These are phyloP conservation scores for Rostratula benghalensis DNA, from an alignment of 2,113 vertebrate species.

Conservation along the genomic window DNA sequence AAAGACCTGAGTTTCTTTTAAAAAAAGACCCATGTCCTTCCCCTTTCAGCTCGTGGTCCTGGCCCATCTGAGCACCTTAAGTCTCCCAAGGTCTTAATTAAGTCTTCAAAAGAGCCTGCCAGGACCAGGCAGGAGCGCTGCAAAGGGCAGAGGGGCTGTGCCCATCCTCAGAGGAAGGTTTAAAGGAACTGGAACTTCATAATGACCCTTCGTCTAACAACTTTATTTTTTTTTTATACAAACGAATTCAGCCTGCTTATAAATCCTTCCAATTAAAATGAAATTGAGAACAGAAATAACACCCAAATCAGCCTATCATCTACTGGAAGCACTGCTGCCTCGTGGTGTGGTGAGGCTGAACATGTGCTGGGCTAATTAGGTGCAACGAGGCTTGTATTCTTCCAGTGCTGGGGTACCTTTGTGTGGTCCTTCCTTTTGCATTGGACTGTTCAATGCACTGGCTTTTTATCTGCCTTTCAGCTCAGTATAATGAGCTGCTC, in stretches of 20 bases:
- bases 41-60: neutral
- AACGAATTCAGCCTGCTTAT: neutral
- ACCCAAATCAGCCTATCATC: fast-evolving
- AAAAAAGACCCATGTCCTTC: neutral
- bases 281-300: neutral
- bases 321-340: neutral
- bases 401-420: neutral
- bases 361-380: neutral
- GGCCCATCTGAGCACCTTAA: neutral
- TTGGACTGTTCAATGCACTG: neutral
- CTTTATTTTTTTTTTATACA: neutral
- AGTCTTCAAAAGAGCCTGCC: neutral
- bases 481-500: neutral
- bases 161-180: neutral
- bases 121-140: neutral
- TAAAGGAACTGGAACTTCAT: neutral
- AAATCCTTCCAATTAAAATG: neutral
- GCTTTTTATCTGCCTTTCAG: neutral
- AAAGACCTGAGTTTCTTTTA: neutral
- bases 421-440: neutral
- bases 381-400: neutral
- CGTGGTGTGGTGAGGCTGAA: neutral
- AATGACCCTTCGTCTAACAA: neutral
- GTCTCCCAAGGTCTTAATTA: neutral
- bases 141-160: neutral